These are phyloP conservation scores for Bos javanicus DNA, from an alignment of 2,113 vertebrate genomes.

Conservation along the genomic window DNA sequence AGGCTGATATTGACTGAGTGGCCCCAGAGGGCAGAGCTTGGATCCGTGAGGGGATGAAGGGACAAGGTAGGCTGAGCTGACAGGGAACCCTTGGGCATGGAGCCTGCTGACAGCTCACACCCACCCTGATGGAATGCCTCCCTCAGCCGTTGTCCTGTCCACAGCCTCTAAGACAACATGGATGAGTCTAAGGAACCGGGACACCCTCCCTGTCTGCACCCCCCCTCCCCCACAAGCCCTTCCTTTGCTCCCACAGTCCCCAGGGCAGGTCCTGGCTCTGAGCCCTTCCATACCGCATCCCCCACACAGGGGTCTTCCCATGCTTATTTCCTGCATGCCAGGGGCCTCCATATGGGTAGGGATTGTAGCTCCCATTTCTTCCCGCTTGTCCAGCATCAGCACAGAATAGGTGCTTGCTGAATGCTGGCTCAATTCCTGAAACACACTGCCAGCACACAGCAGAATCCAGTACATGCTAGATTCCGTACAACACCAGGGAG, in stretches of 20 bases:
- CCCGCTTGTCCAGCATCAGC: not conserved
- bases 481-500: not conserved
- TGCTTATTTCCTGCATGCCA: not conserved
- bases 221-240: rapidly evolving
- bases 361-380: not conserved
- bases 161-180: not conserved
- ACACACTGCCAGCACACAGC: not conserved
- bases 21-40: not conserved
- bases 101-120: not conserved
- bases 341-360: not conserved
- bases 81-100: rapidly evolving
- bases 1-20: not conserved
- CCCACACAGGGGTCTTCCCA: not conserved
- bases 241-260: not conserved
- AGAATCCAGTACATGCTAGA: not conserved
- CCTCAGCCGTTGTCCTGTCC: not conserved
- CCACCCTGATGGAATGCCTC: not conserved
- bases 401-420: not conserved
- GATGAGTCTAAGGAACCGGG: not conserved
- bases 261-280: not conserved
- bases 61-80: not conserved
- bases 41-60: not conserved
- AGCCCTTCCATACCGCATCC: not conserved
- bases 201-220: no score
- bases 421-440: not conserved